Conservation (phyloP, 2,888 invertebrate genomes). For the Tromatobia lineatoria region DNA sequence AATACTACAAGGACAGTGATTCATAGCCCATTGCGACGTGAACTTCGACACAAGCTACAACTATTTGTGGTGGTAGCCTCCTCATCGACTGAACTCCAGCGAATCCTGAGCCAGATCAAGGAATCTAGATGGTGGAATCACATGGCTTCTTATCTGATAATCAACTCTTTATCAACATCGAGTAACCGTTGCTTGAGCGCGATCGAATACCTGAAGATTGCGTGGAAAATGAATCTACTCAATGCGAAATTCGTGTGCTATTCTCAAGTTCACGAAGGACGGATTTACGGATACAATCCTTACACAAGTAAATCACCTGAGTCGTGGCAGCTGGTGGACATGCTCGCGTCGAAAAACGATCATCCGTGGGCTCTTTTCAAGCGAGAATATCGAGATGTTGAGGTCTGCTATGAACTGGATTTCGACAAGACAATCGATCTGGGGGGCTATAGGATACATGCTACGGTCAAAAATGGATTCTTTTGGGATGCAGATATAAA, state of each 20-base stretch:
- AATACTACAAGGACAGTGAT: not conserved
- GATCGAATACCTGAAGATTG: constrained; percentile 34
- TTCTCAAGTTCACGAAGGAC: constrained; percentile 9
- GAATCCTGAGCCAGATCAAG: constrained; percentile 23
- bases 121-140: constrained; percentile 70
- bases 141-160: constrained; percentile 55
- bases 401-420: constrained; percentile 10
- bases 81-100: not conserved
- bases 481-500: not conserved
- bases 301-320: constrained; percentile 56
- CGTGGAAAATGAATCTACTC: not conserved
- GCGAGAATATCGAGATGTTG: not conserved
- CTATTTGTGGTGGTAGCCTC: constrained; percentile 2
- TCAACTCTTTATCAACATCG: constrained; percentile 22
- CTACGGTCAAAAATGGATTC: too few species aligned
- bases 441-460: constrained; percentile 22
- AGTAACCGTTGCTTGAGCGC: constrained; percentile 58
- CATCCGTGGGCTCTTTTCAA: constrained; percentile 38
- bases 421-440: constrained; percentile 35
- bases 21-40: not conserved
- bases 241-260: constrained; percentile 11
- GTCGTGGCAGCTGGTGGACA: constrained; percentile 59
- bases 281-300: constrained; percentile 70
- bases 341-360: not conserved
- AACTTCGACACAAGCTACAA: not conserved